A percentile compares a stretch with the other conserved stretches of the same genome.
Conservation (phyloP, 2,888 invertebrate species). For the Carpatolechia fugitivella region DNA sequence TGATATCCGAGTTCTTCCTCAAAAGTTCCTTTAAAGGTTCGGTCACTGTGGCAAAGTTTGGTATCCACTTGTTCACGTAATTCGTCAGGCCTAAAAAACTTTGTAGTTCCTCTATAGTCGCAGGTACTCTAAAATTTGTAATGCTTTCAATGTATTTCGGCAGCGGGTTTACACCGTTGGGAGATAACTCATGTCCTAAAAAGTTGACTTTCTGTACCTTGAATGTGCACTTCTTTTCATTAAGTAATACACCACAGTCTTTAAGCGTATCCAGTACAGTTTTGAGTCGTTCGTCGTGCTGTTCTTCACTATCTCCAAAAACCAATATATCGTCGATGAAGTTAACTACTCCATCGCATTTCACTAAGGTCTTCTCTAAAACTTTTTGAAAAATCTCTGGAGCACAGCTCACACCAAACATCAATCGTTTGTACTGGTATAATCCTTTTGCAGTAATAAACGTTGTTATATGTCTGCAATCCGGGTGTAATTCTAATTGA, state of each 20-base stretch:
- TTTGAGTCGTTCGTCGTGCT: constrained; percentile 34
- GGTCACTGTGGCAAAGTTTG: constrained; percentile 25
- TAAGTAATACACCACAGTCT: constrained; percentile 3
- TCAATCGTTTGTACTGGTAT: constrained; percentile 42
- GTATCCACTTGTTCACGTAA: constrained; percentile 26
- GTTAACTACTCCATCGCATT: constrained; percentile 39
- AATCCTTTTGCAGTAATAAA: constrained; percentile 45
- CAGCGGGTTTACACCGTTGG: constrained; percentile 3
- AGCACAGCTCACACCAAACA: constrained; percentile 52
- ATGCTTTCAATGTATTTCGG: constrained; percentile 7
- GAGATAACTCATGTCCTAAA: constrained; percentile 4
- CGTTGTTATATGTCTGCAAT: constrained; percentile 42
- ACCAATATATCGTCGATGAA: constrained; percentile 50
- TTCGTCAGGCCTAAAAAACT: constrained; percentile 22
- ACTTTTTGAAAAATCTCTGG: constrained; percentile 43
- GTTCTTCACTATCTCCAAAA: constrained; percentile 16
- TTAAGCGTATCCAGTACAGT: constrained; percentile 9
- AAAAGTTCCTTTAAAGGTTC: constrained; percentile 23
- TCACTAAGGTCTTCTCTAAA: constrained; percentile 37
- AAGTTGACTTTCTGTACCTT: constrained; percentile 13
- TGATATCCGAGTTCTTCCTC: constrained; percentile 21
- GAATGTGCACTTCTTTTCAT: constrained; percentile 18
- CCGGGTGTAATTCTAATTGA: constrained; percentile 39
- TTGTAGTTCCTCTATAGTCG: constrained; percentile 8
- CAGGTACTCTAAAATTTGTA: background rate